A percentile compares a stretch with the other conserved stretches of the same genome.
phyloP scores from a whole-genome alignment of 1,140 invertebrate species.

The Cryptotermes secundus region DNA sequence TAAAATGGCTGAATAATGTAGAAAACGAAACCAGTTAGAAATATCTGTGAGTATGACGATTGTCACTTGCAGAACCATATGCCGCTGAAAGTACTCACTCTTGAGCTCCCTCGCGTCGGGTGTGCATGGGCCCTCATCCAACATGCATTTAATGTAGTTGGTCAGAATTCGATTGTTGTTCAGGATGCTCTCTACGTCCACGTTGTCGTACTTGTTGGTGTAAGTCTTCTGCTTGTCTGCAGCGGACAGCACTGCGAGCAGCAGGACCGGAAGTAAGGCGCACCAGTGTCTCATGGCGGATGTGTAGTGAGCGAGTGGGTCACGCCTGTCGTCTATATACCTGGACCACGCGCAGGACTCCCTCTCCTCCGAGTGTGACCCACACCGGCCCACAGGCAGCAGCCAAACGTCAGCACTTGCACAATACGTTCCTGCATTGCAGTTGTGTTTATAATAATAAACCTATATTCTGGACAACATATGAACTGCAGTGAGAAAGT shows the following conservation, averaged over 20 bases:
- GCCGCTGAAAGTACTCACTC: conserved; percentile 48
- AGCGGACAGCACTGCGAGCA: conserved; percentile 36
- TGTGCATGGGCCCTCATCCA: conserved; percentile 55
- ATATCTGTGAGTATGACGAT: no score
- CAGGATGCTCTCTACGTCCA: conserved; percentile 55
- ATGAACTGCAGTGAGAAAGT: no score
- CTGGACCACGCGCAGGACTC: not conserved
- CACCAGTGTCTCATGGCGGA: not conserved
- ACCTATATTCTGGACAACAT: no score
- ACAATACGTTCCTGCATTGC: no score
- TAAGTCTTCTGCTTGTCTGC: conserved; percentile 46
- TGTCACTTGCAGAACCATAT: no score
- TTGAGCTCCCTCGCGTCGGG: conserved; percentile 54
- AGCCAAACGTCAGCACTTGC: no score
- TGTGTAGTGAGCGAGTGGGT: not conserved
- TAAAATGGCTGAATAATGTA: no score
- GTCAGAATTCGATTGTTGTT: conserved; percentile 53
- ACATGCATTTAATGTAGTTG: conserved; percentile 55
- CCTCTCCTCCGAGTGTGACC: not conserved
- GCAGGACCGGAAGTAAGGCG: not conserved
- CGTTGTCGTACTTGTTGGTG: conserved; percentile 55
- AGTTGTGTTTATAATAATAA: no score
- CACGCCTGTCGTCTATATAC: not conserved
- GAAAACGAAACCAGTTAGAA: no score
- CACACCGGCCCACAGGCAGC: no score